Base-by-base conservation (phyloP, 2,113 vertebrate genomes). In the Sialia sialis region DNA sequence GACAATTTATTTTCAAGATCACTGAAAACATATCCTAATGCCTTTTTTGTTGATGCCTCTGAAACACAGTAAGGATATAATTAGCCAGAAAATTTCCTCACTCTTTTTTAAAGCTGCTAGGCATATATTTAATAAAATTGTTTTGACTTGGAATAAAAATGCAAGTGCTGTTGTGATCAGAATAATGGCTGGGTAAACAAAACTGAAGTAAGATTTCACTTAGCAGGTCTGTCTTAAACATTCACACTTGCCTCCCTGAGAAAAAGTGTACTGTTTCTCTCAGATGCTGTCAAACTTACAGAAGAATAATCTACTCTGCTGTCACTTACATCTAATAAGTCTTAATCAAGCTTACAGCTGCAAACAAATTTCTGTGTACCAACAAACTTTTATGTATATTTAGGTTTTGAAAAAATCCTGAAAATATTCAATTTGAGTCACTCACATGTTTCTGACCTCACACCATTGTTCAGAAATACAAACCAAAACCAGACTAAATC, bases 21-120 rank as follows among this genome's bases (percentile, higher is more conserved):
- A 96, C 96, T 97, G 95, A 99, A 98, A 38, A 98, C 97, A 84
- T 97, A 98, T 16, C 98, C 98, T 84, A 99, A 91, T 23, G 97
- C 96, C 48, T 98, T 98, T 77, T 96, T 98, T 80, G 97, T 89
- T 75, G 97, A 97, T 23, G 67, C 75, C 59, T 97, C 99, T 99
- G 96, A 89, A 97, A 97, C 32, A 95, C 76, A 96, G 11, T 6
- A 83, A 87, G 13, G 38, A 76, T 27, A 82, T 9, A 72, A 52
- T 95, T 62, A 93, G 83, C 36, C 21, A 36, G 51, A 77, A 87
- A 74, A 84, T 21, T 36, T 15, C 17, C 19, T 44, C 27, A 25
- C 6, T 16, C n/a, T 69, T 55, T 27, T 21, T 73, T 13, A 58
- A 3, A 76, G 72, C 46, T 94, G 30, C 51, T 56, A 10, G 29